phyloP scores from a whole-genome alignment of 2,113 vertebrate genomes.

The Butorides virescens region DNA sequence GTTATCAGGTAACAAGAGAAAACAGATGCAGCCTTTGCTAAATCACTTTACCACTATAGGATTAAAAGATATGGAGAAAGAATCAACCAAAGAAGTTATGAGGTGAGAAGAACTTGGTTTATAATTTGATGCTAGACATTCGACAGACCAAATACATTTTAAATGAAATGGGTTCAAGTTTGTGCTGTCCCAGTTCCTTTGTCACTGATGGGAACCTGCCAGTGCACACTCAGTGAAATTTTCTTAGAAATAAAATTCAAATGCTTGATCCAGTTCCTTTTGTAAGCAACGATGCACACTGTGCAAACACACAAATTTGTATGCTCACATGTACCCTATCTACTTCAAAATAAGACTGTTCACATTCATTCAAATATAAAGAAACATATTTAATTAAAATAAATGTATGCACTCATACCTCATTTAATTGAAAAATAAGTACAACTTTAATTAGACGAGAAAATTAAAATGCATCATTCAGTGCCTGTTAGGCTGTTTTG shows the following conservation, averaged over 20 bases:
- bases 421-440: neutral
- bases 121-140: constrained; percentile 60
- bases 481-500: neutral
- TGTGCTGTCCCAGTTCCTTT: neutral
- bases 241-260: neutral
- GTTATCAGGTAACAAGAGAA: constrained; percentile 82
- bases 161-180: neutral
- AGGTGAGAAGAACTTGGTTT: constrained; percentile 61
- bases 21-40: constrained; percentile 79
- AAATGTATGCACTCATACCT: neutral
- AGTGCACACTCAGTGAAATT: neutral
- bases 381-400: constrained; percentile 2
- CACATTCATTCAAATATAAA: neutral
- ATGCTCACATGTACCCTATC: neutral
- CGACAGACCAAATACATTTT: constrained; percentile 28
- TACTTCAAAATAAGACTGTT: neutral
- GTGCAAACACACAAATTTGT: neutral
- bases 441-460: neutral
- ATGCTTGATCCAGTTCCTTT: neutral
- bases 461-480: constrained; percentile 17
- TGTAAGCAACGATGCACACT: neutral
- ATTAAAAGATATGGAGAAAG: constrained; percentile 75
- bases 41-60: constrained; percentile 78
- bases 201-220: neutral
- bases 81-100: constrained; percentile 58